Evolutionary conservation across 2,888 invertebrate genomes (phyloP).

Genomic region (Melanostoma scalare): DNA sequence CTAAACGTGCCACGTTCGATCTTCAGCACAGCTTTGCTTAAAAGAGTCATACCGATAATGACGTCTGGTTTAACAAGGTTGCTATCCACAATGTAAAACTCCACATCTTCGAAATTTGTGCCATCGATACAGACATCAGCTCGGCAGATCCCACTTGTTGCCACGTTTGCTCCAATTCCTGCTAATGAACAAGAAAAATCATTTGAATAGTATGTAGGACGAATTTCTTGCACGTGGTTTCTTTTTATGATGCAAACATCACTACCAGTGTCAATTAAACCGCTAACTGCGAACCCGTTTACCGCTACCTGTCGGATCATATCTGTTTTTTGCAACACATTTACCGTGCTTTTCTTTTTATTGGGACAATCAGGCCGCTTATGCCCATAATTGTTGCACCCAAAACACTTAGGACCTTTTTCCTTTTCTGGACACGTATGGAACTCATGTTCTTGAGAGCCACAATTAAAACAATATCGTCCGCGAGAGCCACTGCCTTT

Average conservation of each 20-base stretch:
- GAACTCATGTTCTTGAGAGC: conserved; percentile 15
- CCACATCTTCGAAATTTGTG: conserved; percentile 5
- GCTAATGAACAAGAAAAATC: conserved; percentile 24
- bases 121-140: conserved; percentile 21
- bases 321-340: conserved; percentile 29
- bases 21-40: conserved; percentile 14
- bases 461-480: conserved; percentile 29
- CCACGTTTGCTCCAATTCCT: conserved; percentile 18
- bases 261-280: conserved; percentile 21
- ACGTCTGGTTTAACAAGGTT: conserved; percentile 12
- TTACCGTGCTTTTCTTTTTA: conserved; percentile 6
- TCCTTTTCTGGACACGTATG: conserved; percentile 32
- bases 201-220: conserved; percentile 14
- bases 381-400: conserved; percentile 28
- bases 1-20: conserved; percentile 9
- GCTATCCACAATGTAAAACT: conserved; percentile 21
- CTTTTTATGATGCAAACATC: conserved; percentile 33
- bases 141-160: conserved; percentile 8
- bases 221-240: conserved; percentile 14
- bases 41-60: conserved; percentile 23
- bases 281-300: conserved; percentile 19
- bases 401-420: conserved; percentile 27
- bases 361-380: conserved; percentile 32
- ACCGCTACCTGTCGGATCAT: conserved; percentile 21
- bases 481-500: not conserved